Percentiles rank a stretch among this genome's conserved stretches.
These are phyloP conservation scores for Montipora capitata DNA, from an alignment of 92 coral and sea anemone species.

Conservation along the genomic window DNA sequence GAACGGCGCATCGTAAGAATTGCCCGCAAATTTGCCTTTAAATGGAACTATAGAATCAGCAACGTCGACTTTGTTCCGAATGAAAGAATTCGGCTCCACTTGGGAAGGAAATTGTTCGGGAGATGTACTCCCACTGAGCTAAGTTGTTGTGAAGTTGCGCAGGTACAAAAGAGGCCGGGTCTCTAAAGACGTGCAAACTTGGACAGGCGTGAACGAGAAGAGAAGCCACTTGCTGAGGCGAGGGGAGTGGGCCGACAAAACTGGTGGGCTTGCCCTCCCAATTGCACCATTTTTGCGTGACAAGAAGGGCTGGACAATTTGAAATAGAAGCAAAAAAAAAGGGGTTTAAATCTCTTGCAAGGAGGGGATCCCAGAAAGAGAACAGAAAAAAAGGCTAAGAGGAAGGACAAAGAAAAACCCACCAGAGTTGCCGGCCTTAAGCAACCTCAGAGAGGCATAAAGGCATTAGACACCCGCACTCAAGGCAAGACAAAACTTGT, in stretches of 20 bases:
- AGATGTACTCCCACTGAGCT: constrained; percentile 59
- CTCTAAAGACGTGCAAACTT: constrained; percentile 40
- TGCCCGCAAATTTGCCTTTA: constrained; percentile 75
- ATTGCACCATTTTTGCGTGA: constrained; percentile 13
- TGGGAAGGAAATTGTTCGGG: constrained; percentile 35
- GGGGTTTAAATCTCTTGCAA: constrained; percentile 9
- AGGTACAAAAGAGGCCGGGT: constrained; percentile 61
- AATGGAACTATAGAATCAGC: constrained; percentile 57
- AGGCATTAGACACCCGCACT: constrained; percentile 22
- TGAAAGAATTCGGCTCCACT: constrained; percentile 57
- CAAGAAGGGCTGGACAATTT: neutral
- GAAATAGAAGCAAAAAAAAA: neutral
- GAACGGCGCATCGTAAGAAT: constrained; percentile 53
- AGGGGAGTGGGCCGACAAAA: constrained; percentile 14
- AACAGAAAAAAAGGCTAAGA: neutral
- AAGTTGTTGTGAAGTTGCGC: constrained; percentile 66
- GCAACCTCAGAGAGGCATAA: constrained; percentile 4
- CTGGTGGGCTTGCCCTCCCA: constrained; percentile 15
- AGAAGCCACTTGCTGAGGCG: constrained; percentile 24
- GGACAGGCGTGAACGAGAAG: constrained; percentile 57
- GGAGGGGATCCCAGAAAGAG: neutral
- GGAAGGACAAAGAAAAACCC: constrained; percentile 9
- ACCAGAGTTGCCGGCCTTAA: constrained; percentile 21
- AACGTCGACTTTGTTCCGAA: constrained; percentile 48
- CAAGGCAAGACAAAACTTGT: constrained; percentile 19